A percentile compares a stretch with the other conserved stretches of the same genome.
Conservation (phyloP, 2,797 vertebrate genomes). For the Rachycentron canadum region DNA sequence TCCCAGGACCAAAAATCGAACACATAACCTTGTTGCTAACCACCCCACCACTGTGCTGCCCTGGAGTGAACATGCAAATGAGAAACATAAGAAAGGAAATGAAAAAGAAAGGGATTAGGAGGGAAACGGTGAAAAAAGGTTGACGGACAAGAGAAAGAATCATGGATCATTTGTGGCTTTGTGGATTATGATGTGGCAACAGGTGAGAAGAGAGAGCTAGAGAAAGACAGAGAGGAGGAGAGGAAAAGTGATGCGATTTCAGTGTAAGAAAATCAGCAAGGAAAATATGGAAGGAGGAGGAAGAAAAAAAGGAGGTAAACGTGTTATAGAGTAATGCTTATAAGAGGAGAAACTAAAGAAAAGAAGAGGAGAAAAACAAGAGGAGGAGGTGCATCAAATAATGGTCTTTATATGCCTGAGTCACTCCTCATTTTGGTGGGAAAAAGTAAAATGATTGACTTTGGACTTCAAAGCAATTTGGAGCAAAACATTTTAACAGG, state of each 20-base stretch:
- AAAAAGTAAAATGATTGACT: conserved; percentile 44
- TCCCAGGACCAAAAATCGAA: too few relatives aligned
- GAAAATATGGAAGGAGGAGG: background rate
- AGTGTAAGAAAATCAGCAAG: background rate
- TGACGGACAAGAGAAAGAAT: conserved; percentile 3
- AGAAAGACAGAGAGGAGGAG: background rate
- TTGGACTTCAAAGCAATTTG: conserved; percentile 65
- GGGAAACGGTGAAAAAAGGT: background rate
- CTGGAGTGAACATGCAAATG: background rate
- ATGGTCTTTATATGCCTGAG: conserved; percentile 37
- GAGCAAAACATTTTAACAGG: conserved; percentile 54
- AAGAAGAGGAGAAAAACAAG: background rate
- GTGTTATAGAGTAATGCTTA: background rate
- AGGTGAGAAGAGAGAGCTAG: conserved; percentile 1
- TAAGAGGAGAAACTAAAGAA: background rate
- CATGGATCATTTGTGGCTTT: background rate
- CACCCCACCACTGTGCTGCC: too few relatives aligned
- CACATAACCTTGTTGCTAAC: too few relatives aligned
- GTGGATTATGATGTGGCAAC: conserved; percentile 2
- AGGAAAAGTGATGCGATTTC: background rate
- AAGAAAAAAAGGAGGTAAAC: background rate
- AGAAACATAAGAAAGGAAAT: background rate
- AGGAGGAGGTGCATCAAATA: conserved; percentile 11
- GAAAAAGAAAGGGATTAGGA: background rate
- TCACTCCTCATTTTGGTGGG: conserved; percentile 36